These are phyloP conservation scores for Drosophila pandora DNA, from an alignment of 1,140 invertebrate genomes.

Conservation along the genomic window DNA sequence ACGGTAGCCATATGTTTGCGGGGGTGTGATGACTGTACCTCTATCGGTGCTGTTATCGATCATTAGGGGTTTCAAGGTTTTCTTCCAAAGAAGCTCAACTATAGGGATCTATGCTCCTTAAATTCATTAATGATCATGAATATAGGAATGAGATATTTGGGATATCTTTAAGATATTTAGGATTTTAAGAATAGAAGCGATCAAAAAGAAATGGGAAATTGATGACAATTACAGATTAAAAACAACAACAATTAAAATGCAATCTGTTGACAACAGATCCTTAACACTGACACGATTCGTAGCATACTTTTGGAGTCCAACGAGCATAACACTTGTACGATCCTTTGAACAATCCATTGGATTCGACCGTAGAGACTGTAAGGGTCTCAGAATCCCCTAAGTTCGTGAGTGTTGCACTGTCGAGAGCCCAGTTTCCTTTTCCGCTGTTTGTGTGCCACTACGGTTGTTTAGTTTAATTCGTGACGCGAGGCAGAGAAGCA, in stretches of 20 bases:
- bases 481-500: constrained; percentile 64
- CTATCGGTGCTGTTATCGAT: not conserved
- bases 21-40: not conserved
- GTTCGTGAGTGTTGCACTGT: constrained; percentile 22
- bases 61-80: not conserved
- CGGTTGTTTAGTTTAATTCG: constrained; percentile 77
- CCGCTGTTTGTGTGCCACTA: constrained; percentile 45
- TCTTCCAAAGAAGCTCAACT: too few species aligned
- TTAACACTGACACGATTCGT: not conserved
- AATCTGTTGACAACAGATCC: too few species aligned
- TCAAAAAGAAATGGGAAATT: too few species aligned
- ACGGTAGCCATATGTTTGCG: not conserved
- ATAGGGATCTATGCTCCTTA: too few species aligned
- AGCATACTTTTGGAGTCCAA: constrained; percentile 2
- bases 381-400: not conserved
- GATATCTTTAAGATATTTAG: too few species aligned
- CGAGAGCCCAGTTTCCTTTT: constrained; percentile 33
- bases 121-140: too few species aligned
- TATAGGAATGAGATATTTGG: too few species aligned
- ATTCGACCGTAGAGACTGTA: not conserved
- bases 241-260: too few species aligned
- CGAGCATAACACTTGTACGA: not conserved
- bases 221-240: too few species aligned
- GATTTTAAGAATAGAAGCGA: too few species aligned
- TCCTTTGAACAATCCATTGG: not conserved